Percentiles rank a stretch among this genome's conserved stretches.
These are phyloP conservation scores for Dione juno DNA, from an alignment of 2,888 invertebrate species.

Conservation along the genomic window DNA sequence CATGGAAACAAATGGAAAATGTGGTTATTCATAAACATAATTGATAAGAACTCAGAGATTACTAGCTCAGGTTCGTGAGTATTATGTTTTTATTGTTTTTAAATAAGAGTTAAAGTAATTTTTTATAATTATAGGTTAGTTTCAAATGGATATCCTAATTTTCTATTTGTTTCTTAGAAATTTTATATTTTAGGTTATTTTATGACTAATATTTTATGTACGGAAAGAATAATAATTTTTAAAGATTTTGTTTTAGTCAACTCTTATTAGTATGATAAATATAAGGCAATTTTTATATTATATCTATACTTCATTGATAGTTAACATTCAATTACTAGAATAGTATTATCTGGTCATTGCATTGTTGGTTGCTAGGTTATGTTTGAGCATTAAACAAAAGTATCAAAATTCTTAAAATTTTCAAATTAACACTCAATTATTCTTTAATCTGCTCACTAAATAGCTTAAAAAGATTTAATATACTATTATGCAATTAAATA, in stretches of 20 bases:
- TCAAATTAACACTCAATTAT: background rate
- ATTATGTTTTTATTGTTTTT: constrained; percentile 20
- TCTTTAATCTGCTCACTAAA: background rate
- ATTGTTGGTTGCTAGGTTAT: constrained; percentile 14
- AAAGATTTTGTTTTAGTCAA: too few species aligned
- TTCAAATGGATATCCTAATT: constrained; percentile 20
- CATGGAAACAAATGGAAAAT: constrained; percentile 30
- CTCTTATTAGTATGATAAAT: background rate
- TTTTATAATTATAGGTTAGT: constrained; percentile 9
- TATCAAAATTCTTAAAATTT: background rate
- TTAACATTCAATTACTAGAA: background rate
- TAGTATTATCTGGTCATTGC: background rate
- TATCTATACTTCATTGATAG: background rate
- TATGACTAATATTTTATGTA: background rate
- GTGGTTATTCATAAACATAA: constrained; percentile 17
- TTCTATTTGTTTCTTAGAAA: constrained; percentile 25
- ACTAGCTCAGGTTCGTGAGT: constrained; percentile 21
- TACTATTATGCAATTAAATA: background rate
- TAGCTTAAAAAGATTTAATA: background rate
- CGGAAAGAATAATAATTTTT: background rate
- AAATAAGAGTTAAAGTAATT: constrained; percentile 10
- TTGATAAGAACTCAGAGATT: constrained; percentile 23
- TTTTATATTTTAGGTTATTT: background rate
- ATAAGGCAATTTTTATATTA: background rate
- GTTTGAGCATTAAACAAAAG: background rate